Evolutionary conservation across 2,113 vertebrate genomes (phyloP).

Genomic region (Nesoenas mayeri): DNA sequence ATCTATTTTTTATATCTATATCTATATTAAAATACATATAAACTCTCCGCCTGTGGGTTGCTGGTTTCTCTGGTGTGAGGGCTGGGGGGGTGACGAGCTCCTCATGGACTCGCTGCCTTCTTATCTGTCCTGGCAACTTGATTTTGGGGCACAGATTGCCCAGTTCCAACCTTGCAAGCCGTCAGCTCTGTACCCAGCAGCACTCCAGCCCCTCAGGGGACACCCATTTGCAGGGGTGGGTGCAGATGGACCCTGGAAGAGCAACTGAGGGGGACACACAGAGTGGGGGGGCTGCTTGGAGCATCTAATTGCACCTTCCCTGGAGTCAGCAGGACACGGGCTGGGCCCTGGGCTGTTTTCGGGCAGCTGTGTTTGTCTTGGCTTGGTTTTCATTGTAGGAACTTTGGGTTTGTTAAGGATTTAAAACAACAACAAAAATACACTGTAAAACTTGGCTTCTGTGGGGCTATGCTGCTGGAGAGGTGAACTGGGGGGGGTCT

Average conservation of each 20-base stretch:
- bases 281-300: neutral
- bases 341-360: neutral
- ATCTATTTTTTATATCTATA: neutral
- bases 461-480: no score
- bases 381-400: neutral
- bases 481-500: no score
- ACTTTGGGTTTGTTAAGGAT: neutral
- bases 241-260: neutral
- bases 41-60: neutral
- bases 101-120: neutral
- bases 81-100: neutral
- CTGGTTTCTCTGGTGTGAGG: rapidly evolving
- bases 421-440: no score
- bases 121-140: neutral
- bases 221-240: neutral
- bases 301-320: neutral
- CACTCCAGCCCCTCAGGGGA: rapidly evolving
- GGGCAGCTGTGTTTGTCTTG: neutral
- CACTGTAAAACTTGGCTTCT: no score
- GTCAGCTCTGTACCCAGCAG: neutral
- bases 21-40: neutral
- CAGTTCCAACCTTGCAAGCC: neutral
- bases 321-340: neutral
- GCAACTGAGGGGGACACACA: neutral
- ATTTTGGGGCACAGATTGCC: neutral